Percentiles rank a stretch among this genome's conserved stretches.
These are phyloP conservation scores for Littorina saxatilis DNA, from an alignment of 1,140 invertebrate species.

Conservation along the genomic window DNA sequence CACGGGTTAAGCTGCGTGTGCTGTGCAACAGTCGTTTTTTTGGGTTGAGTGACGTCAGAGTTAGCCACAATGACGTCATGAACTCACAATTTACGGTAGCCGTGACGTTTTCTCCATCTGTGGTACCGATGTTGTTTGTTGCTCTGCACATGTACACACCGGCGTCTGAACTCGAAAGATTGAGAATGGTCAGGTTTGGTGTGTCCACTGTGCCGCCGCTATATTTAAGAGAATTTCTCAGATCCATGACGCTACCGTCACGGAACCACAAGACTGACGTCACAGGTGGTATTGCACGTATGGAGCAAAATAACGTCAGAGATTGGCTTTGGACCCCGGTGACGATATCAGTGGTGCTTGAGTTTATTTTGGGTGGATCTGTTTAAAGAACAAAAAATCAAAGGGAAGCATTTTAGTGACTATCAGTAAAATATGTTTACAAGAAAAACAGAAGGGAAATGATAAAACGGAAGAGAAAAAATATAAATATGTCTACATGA, in stretches of 20 bases:
- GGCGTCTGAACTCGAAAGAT: background rate
- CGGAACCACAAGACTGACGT: conserved; percentile 18
- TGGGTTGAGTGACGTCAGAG: background rate
- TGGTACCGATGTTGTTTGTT: conserved; percentile 2
- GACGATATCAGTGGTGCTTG: background rate
- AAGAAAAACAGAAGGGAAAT: too few species aligned
- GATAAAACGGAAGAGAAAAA: too few species aligned
- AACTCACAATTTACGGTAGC: conserved; percentile 31
- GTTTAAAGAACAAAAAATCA: too few species aligned
- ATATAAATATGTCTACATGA: too few species aligned
- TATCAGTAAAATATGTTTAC: too few species aligned
- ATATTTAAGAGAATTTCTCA: background rate
- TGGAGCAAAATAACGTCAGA: conserved; percentile 16
- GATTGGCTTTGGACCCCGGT: background rate
- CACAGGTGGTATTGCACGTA: background rate
- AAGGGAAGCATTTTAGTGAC: too few species aligned
- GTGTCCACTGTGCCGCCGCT: background rate
- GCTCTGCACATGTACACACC: conserved; percentile 24
- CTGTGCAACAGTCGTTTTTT: too few species aligned
- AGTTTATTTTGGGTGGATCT: background rate
- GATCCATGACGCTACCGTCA: conserved; percentile 3
- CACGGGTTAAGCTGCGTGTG: too few species aligned
- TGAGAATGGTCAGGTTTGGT: background rate
- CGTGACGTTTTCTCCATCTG: background rate
- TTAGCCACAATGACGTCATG: background rate